phyloP scores from a whole-genome alignment of 2,888 invertebrate genomes.

The Dastarcus helophoroides region DNA sequence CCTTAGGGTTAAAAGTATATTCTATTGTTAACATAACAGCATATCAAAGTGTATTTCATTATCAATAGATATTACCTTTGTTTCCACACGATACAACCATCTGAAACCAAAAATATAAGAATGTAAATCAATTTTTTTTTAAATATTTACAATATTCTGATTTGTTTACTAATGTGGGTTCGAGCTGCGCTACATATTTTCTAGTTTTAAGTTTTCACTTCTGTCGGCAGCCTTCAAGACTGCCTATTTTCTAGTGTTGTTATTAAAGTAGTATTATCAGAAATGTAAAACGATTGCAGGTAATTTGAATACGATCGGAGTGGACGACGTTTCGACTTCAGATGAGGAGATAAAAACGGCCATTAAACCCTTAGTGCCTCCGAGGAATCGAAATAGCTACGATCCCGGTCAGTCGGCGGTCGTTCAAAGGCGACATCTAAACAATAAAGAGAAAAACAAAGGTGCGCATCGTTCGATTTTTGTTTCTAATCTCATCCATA shows the following conservation, averaged over 20 bases:
- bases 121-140: conserved; percentile 3
- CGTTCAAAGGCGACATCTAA: conserved; percentile 23
- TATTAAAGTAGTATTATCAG: conserved; percentile 1
- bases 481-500: not conserved
- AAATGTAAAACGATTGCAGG: conserved; percentile 38
- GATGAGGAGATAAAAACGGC: conserved; percentile 40
- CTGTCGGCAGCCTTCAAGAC: no score
- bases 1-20: no score
- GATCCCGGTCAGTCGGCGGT: conserved; percentile 19
- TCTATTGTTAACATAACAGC: no score
- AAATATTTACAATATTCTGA: no score
- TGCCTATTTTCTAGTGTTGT: conserved; percentile 17
- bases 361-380: conserved; percentile 49
- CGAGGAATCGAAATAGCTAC: conserved; percentile 48
- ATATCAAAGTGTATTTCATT: no score
- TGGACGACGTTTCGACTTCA: conserved; percentile 76
- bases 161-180: no score
- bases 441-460: conserved; percentile 28
- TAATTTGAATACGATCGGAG: conserved; percentile 55
- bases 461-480: conserved; percentile 16
- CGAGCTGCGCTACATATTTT: no score
- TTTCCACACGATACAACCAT: no score
- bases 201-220: no score
- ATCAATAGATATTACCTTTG: no score
- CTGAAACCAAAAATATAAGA: no score